Evolutionary conservation across 2,888 invertebrate species (phyloP), one percentile per base, ranked within the genome.

Genomic region (Loripinus fragilis): DNA sequence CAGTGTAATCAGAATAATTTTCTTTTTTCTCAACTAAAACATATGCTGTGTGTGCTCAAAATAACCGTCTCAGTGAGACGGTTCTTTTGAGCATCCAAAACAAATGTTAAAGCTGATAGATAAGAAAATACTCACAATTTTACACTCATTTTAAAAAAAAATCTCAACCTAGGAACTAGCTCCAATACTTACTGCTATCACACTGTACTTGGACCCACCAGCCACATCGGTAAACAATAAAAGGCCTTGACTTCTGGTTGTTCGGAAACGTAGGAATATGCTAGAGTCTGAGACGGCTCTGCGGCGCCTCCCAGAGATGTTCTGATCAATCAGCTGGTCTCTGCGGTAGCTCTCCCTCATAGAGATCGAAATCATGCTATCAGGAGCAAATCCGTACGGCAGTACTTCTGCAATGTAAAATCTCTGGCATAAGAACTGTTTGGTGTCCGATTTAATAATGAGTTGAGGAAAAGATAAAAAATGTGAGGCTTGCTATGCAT

Each of bases 181-280:
- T 41, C 8, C 7, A 41, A 12, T 42, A 87, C 90, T 85, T 86
- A 91, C 91, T 81, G 87, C 86, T 5, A 91, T 70, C 23, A 89
- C 87, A 85, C 98, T 97, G 90, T 96, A 97, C 93, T 97, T 97
- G 91, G 97, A 97, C 90, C 97, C 97, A 48, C 97, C 97, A 0
- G 97, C 96, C 0, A 97, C 96, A 0, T 97, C 96, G 0, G 97
- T 96, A 92, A 97, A 97, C 87, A 98, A 95, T n/a, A 99, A 94
- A 41, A 98, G 94, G 1, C 98, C 98, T 89, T 96, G 95, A 60
- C 95, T 94, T 90, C 96, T 95, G 25, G 96, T 95, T 0, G 98
- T 98, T 88, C 97, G 95, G 92, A 98, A 97, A 86, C 96, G 95
- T 72, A 98, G 94, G 72, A 97, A 96, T 28, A 98, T 94, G 5